Conservation (phyloP, 1,140 invertebrate genomes). For the Trinorchestia longiramus region DNA sequence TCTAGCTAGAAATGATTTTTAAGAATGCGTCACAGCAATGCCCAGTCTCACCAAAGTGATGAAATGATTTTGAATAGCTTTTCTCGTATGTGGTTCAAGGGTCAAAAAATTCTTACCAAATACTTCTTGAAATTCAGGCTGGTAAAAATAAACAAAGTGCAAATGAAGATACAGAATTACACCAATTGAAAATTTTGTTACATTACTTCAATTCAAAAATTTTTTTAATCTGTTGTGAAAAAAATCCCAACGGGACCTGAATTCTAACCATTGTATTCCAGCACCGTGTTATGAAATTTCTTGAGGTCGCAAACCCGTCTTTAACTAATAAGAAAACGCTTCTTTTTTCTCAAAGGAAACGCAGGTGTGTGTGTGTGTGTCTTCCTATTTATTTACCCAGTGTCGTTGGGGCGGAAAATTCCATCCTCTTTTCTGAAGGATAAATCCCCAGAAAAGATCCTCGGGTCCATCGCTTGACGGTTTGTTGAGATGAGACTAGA, state of each 20-base stretch:
- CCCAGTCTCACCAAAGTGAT: too few species aligned
- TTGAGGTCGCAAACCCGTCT: background rate
- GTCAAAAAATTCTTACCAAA: too few species aligned
- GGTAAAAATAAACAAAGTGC: background rate
- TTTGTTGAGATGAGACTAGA: slow-evolving; percentile 37
- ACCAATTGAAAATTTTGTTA: too few species aligned
- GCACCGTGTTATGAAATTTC: background rate
- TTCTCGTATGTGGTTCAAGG: too few species aligned
- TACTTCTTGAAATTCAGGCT: too few species aligned
- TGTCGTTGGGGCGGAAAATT: background rate
- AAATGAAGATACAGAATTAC: background rate
- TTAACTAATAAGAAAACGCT: background rate
- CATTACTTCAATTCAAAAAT: background rate
- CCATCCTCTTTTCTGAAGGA: background rate
- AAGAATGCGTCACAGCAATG: too few species aligned
- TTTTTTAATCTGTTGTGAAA: background rate
- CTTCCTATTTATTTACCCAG: background rate
- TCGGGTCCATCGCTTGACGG: background rate
- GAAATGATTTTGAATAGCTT: too few species aligned
- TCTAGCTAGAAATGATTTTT: too few species aligned
- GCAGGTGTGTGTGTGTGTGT: background rate
- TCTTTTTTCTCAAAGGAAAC: background rate
- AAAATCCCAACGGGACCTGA: background rate
- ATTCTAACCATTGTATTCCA: background rate
- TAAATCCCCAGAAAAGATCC: slow-evolving; percentile 26